phyloP scores from a whole-genome alignment of 1,140 invertebrate species.

The Diorhabda elongata region DNA sequence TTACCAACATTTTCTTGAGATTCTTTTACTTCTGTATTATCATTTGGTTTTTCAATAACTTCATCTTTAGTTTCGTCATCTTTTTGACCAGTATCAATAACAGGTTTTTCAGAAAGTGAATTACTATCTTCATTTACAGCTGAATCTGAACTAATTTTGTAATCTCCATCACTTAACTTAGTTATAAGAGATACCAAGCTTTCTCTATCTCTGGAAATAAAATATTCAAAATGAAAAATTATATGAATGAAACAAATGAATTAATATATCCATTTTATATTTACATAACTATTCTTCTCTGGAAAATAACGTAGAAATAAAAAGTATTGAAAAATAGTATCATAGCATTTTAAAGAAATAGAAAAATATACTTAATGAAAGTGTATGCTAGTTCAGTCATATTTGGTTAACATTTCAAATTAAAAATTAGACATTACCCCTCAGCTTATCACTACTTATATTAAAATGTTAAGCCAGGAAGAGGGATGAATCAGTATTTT shows the following conservation, averaged over 20 bases:
- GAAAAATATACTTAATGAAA: no score
- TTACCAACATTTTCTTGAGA: constrained; percentile 1
- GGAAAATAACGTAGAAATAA: no score
- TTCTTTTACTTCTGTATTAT: neutral
- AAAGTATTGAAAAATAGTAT: no score
- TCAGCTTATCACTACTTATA: no score
- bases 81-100: constrained; percentile 51
- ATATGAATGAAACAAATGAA: neutral
- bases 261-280: no score
- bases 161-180: constrained; percentile 63
- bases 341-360: no score
- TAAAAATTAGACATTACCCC: no score
- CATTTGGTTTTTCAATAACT: constrained; percentile 6
- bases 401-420: no score
- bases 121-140: constrained; percentile 65
- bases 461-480: no score
- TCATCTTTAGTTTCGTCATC: constrained; percentile 28
- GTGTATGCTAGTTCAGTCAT: no score
- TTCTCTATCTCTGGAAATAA: constrained; percentile 59
- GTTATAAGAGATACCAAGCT: constrained; percentile 71
- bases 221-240: neutral
- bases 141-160: constrained; percentile 52
- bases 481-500: no score
- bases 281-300: no score
- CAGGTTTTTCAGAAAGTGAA: constrained; percentile 54